phyloP scores from a whole-genome alignment of 2,797 vertebrate species.

The Neopelma chrysocephalum region DNA sequence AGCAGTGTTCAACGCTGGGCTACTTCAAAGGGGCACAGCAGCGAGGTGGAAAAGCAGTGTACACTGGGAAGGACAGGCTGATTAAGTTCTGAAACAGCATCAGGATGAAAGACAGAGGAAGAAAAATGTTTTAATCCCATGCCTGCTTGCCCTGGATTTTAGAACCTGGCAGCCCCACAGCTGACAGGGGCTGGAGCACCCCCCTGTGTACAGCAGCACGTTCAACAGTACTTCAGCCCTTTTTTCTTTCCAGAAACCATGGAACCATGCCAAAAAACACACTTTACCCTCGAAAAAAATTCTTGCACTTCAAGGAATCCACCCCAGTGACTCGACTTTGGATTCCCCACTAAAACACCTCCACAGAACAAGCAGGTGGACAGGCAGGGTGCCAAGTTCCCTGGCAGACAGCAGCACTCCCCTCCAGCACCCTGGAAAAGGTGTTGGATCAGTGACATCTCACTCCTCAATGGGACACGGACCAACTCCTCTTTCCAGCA shows the following conservation, averaged over 20 bases:
- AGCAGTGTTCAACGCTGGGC: not conserved
- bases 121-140: not conserved
- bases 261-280: not conserved
- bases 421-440: not conserved
- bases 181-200: not conserved
- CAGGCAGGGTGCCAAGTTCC: not conserved
- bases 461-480: not conserved
- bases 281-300: not conserved
- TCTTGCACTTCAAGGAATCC: not conserved
- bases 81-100: not conserved
- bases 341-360: not conserved
- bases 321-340: not conserved
- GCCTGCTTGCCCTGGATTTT: not conserved
- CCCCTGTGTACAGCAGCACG: not conserved
- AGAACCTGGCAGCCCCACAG: not conserved
- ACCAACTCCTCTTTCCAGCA: not conserved
- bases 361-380: not conserved
- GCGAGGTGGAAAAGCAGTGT: not conserved
- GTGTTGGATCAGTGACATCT: not conserved
- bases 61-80: not conserved
- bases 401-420: not conserved
- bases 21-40: not conserved
- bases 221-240: accelerated
- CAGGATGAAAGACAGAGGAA: not conserved
- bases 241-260: not conserved